Percentiles rank a stretch among this genome's conserved stretches.
phyloP scores from a whole-genome alignment of 2,888 invertebrate genomes.

The Diarsia mendica region DNA sequence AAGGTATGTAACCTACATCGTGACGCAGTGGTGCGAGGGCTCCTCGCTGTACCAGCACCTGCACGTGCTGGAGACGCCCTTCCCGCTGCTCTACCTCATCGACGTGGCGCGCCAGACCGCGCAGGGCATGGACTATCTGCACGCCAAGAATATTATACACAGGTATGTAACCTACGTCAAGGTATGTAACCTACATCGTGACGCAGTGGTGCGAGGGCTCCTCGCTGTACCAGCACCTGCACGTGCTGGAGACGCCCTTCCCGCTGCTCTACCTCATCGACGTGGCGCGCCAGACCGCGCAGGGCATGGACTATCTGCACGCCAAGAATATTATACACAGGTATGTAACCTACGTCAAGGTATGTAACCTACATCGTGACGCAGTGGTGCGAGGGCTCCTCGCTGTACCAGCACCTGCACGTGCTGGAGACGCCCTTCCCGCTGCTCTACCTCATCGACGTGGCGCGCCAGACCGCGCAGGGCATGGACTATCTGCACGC shows the following conservation, averaged over 20 bases:
- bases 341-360: no score
- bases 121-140: slow-evolving; percentile 99
- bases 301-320: slow-evolving; percentile 99
- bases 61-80: slow-evolving; percentile 98
- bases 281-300: slow-evolving; percentile 98
- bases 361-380: no score
- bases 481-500: slow-evolving; percentile 99
- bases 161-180: no score
- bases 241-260: slow-evolving; percentile 98
- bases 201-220: slow-evolving; percentile 99
- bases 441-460: slow-evolving; percentile 97
- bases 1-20: no score
- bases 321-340: slow-evolving; percentile 98
- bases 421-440: slow-evolving; percentile 98
- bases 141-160: slow-evolving; percentile 99
- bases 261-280: slow-evolving; percentile 97
- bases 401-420: slow-evolving; percentile 99
- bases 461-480: slow-evolving; percentile 98
- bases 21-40: slow-evolving; percentile 99
- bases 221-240: slow-evolving; percentile 98
- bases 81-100: slow-evolving; percentile 97
- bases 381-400: slow-evolving; percentile 99
- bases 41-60: slow-evolving; percentile 99
- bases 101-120: slow-evolving; percentile 99
- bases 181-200: no score